Evolutionary conservation across 2,888 invertebrate species (phyloP), one percentile per base, ranked within the genome.

Genomic region (Morinoia aosen): DNA sequence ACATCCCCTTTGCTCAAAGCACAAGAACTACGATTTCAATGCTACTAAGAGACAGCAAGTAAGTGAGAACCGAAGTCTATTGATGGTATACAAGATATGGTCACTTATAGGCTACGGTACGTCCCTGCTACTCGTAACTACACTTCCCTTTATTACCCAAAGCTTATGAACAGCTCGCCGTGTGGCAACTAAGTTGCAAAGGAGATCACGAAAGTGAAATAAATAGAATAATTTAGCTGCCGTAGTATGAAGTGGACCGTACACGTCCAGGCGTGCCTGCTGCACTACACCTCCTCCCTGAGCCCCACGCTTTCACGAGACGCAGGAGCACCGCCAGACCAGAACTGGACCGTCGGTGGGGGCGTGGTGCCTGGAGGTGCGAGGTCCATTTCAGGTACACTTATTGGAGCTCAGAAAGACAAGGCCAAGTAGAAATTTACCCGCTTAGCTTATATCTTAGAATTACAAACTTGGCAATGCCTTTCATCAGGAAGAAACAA

Each of bases 1-100:
- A 76, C 76, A 76, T 76, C 76, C 33, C 76, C 76, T 8, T 61
- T 76, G 76, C 76, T 76, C 76, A 76, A 76, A 76, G 76, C 76
- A 76, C 76, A 76, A 76, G 76, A 76, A 76, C 76, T 76, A 76
- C 76, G 76, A 76, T 76, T 76, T 76, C 76, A 76, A 76, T 90
- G 48, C 48, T 90, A 90, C 90, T 40, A 90, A 39, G 90, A 90
- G 90, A 90, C 90, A 90, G 90, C 90, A 40, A 90, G 90, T 90
- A 90, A 39, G 90, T 39, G 39, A 90, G 90, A 90, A 90, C 90
- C 11, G 48, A 90, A 90, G n/a, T 90, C 90, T 90, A 90, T 48
- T 14, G 48, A 90, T 90, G 90, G 90, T 90, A 90, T 90, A 90
- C 90, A 90, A 90, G 90, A 90, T 90, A 90, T 90, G 90, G 90